These are phyloP conservation scores for Clivina fossor DNA, from an alignment of 2,888 invertebrate species.

Conservation along the genomic window DNA sequence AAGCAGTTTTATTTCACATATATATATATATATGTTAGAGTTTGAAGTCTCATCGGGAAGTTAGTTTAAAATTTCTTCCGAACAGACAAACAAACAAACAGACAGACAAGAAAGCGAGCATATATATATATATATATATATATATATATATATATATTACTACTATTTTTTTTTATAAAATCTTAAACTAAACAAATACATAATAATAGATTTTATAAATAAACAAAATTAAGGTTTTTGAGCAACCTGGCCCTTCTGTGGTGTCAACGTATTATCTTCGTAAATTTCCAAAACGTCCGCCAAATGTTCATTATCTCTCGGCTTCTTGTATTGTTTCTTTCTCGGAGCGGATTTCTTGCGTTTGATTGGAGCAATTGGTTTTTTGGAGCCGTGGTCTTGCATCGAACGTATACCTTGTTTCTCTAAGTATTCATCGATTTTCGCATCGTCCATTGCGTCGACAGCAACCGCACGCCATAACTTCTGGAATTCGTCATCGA, in stretches of 20 bases:
- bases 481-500: slow-evolving; percentile 96
- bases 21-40: no score
- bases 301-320: slow-evolving; percentile 95
- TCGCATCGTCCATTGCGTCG: slow-evolving; percentile 96
- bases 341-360: slow-evolving; percentile 81
- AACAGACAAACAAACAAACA: no score
- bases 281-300: slow-evolving; percentile 92
- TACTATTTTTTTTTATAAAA: no score
- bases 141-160: no score
- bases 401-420: slow-evolving; percentile 96
- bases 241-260: slow-evolving; percentile 58
- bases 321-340: slow-evolving; percentile 82
- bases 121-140: no score
- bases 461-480: slow-evolving; percentile 95
- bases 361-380: slow-evolving; percentile 72
- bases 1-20: no score
- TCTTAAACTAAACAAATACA: no score
- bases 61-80: no score
- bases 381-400: slow-evolving; percentile 92
- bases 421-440: slow-evolving; percentile 97
- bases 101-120: no score
- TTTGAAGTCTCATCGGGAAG: no score
- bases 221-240: no score
- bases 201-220: no score
- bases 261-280: slow-evolving; percentile 76